Evolutionary conservation across 2,888 invertebrate genomes (phyloP).

Genomic region (Phortica magna): DNA sequence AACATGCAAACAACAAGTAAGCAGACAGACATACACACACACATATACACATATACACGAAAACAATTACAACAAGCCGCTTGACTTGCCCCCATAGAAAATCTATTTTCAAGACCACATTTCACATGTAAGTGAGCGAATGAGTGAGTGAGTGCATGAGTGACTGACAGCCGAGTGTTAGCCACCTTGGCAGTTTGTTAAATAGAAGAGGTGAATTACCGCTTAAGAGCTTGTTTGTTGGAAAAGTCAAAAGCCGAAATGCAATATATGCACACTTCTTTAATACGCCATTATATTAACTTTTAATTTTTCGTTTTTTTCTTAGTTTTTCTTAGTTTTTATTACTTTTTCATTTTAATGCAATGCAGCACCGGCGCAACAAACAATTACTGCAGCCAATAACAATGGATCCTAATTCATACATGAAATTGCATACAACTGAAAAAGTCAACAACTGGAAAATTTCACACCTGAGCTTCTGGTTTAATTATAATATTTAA

Average conservation of each 20-base stretch:
- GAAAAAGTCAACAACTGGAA: conserved; percentile 35
- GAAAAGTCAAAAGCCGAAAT: conserved; percentile 44
- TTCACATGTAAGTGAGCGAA: conserved; percentile 55
- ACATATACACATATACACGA: background rate
- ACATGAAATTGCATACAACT: conserved; percentile 11
- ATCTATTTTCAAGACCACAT: conserved; percentile 57
- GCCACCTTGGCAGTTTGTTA: conserved; percentile 23
- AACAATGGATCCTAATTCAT: conserved; percentile 11
- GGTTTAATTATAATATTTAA: conserved; percentile 25
- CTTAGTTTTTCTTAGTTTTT: conserved; percentile 15
- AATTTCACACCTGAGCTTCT: conserved; percentile 36
- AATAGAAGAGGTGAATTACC: conserved; percentile 52
- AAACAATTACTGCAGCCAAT: conserved; percentile 12
- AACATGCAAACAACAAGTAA: conserved; percentile 28
- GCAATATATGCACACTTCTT: conserved; percentile 21
- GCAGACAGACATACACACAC: background rate
- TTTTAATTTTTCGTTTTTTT: conserved; percentile 30
- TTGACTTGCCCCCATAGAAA: conserved; percentile 31
- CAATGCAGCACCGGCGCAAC: background rate
- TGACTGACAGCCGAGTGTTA: conserved; percentile 15
- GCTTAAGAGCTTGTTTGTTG: conserved; percentile 52
- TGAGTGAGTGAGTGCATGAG: conserved; percentile 19
- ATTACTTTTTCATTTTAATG: background rate
- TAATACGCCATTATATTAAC: conserved; percentile 20
- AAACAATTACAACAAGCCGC: background rate